Evolutionary conservation across 1,140 invertebrate species (phyloP), one percentile per base, ranked within the genome.

Genomic region (Drosophila kepulauana): DNA sequence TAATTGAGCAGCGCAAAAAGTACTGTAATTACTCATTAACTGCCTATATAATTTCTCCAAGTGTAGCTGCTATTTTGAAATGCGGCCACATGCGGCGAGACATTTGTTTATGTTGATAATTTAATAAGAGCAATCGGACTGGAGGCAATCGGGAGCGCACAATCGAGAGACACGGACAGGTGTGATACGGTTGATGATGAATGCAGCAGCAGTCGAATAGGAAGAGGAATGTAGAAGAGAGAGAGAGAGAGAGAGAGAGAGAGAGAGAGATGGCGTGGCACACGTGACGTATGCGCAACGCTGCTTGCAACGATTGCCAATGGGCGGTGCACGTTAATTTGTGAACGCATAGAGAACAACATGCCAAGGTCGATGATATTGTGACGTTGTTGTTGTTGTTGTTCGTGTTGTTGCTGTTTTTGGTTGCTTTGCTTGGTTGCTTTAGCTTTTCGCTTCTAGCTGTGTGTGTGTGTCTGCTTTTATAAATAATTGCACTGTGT

Each of bases 61-160:
- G 67, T 76, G 74, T 59, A 64, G 16, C 33, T 41, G 30, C 20
- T 57, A 65, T 72, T 65, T 65, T 76, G 73, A 61, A 76, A 71
- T 43, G 74, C 61, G 74, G 65, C 63, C 82, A 84, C 74, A 88
- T 80, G 51, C 66, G 72, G 66, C 66, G 72, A 70, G 72, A 75
- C 72, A 75, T 87, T 87, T 87, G 84, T 87, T 87, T 87, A 87
- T 87, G 80, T 87, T 87, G 84, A 87, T 87, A 88, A 87, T 87
- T 87, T 88, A 87, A 88, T 87, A 88, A 88, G 80, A 72, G 77
- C 84, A 80, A 8, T 25, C 46, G 57, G 41, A 41, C 72, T 75
- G 72, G 72, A 75, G 58, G 66, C 51, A 56, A 46, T 15, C 20
- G 38, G 38, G 2, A 33, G 63, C 51, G 3, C 20, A 25, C 5